Percentiles rank a stretch among this genome's conserved stretches.
These are phyloP conservation scores for Coenobita brevimanus DNA, from an alignment of 1,140 invertebrate species.

Conservation along the genomic window DNA sequence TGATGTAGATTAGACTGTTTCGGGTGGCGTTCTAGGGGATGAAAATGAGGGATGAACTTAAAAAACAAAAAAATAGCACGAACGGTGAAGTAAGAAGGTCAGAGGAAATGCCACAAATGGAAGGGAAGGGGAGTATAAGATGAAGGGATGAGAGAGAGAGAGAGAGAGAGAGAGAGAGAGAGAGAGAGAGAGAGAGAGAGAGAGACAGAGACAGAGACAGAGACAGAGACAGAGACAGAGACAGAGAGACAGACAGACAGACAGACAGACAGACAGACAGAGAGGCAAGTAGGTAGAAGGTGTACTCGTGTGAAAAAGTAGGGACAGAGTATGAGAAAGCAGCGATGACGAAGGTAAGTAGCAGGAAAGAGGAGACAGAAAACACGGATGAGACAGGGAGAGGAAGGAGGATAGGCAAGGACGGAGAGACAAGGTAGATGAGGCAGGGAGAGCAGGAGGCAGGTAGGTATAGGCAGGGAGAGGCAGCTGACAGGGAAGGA, in stretches of 20 bases:
- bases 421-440: neutral
- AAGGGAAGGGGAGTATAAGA: too few relatives aligned
- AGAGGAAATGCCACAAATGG: too few relatives aligned
- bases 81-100: too few relatives aligned
- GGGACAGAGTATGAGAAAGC: too few relatives aligned
- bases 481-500: neutral
- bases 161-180: neutral
- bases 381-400: neutral
- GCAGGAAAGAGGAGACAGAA: too few relatives aligned
- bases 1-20: too few relatives aligned
- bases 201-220: neutral
- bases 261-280: neutral
- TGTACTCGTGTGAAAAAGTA: neutral
- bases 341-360: too few relatives aligned
- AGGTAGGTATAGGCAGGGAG: neutral
- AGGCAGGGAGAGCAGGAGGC: neutral
- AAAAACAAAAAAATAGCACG: too few relatives aligned
- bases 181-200: neutral
- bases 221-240: neutral
- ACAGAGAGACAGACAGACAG: neutral
- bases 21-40: too few relatives aligned
- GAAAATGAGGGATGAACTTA: too few relatives aligned
- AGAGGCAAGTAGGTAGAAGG: neutral
- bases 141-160: neutral
- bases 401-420: neutral